A percentile compares a stretch with the other conserved stretches of the same genome.
phyloP scores from a whole-genome alignment of 2,113 vertebrate species.

The Butastur rufipennis region DNA sequence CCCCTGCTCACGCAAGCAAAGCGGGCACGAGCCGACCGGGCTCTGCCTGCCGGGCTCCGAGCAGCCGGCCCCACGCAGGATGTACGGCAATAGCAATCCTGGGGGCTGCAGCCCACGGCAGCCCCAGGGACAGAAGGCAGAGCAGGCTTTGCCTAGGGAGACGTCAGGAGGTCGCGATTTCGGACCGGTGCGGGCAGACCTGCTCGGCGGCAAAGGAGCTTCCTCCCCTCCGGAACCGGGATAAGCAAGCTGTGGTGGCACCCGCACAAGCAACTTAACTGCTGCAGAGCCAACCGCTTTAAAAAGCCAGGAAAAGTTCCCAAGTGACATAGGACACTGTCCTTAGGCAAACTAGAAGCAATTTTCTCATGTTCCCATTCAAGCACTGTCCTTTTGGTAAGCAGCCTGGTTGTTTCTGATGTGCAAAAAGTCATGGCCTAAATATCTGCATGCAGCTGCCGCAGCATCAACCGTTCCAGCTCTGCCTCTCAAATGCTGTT shows the following conservation, averaged over 20 bases:
- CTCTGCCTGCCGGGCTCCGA: fast-evolving
- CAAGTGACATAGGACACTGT: neutral
- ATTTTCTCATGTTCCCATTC: neutral
- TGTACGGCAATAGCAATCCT: neutral
- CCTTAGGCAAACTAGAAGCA: neutral
- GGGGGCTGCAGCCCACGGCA: fast-evolving
- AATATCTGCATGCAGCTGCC: neutral
- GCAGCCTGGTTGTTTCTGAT: neutral
- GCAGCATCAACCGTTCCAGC: neutral
- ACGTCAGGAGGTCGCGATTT: fast-evolving
- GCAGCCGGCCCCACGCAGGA: fast-evolving
- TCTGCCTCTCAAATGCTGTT: neutral
- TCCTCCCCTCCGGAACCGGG: neutral
- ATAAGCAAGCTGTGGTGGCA: fast-evolving
- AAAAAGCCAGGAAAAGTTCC: neutral
- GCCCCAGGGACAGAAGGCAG: neutral
- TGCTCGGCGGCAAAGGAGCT: neutral
- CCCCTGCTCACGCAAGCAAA: fast-evolving
- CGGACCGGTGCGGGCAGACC: fast-evolving
- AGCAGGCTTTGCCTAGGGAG: neutral
- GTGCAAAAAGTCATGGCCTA: neutral
- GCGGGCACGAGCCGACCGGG: fast-evolving
- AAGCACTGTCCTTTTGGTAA: neutral
- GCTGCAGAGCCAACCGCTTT: neutral
- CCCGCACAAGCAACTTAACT: neutral